These are phyloP conservation scores for Macrobrachium nipponense DNA, from an alignment of 1,140 invertebrate genomes.

Conservation along the genomic window DNA sequence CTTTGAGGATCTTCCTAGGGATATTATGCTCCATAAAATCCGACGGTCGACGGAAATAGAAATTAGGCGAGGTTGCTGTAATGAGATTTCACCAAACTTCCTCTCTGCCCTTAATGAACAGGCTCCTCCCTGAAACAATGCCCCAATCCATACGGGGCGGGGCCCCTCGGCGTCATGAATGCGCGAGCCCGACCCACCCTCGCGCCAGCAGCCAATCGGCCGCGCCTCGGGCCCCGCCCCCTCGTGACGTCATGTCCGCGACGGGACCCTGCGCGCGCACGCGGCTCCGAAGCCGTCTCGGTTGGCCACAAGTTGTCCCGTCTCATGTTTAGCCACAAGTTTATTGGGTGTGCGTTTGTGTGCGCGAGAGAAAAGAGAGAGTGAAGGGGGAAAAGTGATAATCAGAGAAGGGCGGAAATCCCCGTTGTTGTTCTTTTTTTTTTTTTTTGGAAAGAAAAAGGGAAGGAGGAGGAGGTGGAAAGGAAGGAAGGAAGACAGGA, in stretches of 20 bases:
- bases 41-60: conserved; percentile 54
- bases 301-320: conserved; percentile 47
- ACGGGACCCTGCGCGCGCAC: conserved; percentile 39
- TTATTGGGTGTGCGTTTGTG: conserved; percentile 58
- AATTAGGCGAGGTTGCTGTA: conserved; percentile 52
- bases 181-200: conserved; percentile 10
- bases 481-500: not conserved
- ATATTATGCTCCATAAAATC: conserved; percentile 34
- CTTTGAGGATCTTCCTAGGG: conserved; percentile 46
- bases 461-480: not conserved
- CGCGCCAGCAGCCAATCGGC: not conserved
- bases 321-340: conserved; percentile 37
- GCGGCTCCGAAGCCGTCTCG: conserved; percentile 14
- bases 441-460: too few relatives aligned
- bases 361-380: conserved; percentile 38
- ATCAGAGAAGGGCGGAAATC: conserved; percentile 19
- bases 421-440: too few relatives aligned
- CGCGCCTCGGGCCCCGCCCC: conserved; percentile 6
- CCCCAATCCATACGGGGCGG: conserved; percentile 32
- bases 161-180: conserved; percentile 27
- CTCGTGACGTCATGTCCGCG: conserved; percentile 1
- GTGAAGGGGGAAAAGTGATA: conserved; percentile 34
- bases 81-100: conserved; percentile 57
- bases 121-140: conserved; percentile 56
- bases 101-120: conserved; percentile 55